Percentiles rank a stretch among this genome's conserved stretches.
Evolutionary conservation across 2,113 vertebrate species (phyloP).

Genomic region (Pardalotus punctatus): DNA sequence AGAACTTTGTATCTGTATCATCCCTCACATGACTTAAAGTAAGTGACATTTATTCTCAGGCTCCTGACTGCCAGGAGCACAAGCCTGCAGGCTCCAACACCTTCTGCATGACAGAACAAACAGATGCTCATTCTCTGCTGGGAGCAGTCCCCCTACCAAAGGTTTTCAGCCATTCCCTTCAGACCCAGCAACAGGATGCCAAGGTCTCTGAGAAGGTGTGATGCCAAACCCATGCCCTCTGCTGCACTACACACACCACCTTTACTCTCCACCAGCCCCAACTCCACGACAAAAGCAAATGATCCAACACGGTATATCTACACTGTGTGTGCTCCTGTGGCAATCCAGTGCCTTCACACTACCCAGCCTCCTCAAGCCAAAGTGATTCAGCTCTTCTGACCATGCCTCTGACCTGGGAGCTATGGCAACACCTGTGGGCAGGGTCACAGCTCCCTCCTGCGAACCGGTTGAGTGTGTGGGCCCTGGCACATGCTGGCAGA

Average conservation of each 20-base stretch:
- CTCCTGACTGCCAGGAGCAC: not conserved
- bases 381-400: fast-evolving
- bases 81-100: not conserved
- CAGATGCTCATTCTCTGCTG: not conserved
- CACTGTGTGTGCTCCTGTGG: fast-evolving
- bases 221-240: not conserved
- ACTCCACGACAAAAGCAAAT: not conserved
- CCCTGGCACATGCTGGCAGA: not conserved
- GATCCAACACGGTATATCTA: fast-evolving
- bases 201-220: not conserved
- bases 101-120: not conserved
- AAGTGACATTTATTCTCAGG: not conserved
- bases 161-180: not conserved
- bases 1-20: not conserved
- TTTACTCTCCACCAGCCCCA: too few species aligned
- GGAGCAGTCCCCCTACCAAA: not conserved
- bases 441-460: not conserved
- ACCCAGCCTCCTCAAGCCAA: not conserved
- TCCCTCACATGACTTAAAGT: not conserved
- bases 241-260: not conserved
- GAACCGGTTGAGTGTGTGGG: fast-evolving
- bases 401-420: fast-evolving
- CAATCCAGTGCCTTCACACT: not conserved
- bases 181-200: not conserved
- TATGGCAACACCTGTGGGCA: fast-evolving